A percentile compares a stretch with the other conserved stretches of the same genome.
These are phyloP conservation scores for Triops longicaudatus DNA, from an alignment of 1,140 invertebrate genomes.

Conservation along the genomic window DNA sequence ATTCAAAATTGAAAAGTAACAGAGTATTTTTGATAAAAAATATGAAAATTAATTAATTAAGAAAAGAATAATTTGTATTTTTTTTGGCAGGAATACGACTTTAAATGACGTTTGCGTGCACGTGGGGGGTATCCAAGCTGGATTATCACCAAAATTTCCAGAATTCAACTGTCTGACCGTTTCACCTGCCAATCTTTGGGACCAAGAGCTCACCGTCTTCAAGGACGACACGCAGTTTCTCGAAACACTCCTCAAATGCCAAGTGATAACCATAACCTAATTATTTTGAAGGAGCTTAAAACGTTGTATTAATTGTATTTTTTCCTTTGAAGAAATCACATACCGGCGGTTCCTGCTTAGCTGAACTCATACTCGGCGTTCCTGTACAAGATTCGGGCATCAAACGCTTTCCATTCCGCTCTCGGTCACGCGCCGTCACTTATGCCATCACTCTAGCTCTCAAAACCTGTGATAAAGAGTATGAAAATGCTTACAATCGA, in stretches of 20 bases:
- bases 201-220: constrained; percentile 66
- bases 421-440: constrained; percentile 71
- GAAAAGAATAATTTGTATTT: too few species aligned
- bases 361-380: constrained; percentile 87
- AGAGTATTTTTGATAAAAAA: too few species aligned
- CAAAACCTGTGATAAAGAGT: constrained; percentile 66
- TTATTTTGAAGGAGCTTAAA: too few species aligned
- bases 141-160: constrained; percentile 60
- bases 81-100: constrained; percentile 40
- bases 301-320: too few species aligned
- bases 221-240: constrained; percentile 66
- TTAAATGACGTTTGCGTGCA: constrained; percentile 76
- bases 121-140: constrained; percentile 53
- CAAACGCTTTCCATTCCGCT: constrained; percentile 71
- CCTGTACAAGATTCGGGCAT: constrained; percentile 80
- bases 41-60: too few species aligned
- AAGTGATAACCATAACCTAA: too few species aligned
- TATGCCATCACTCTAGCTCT: constrained; percentile 84
- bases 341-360: constrained; percentile 68
- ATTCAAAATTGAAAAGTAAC: too few species aligned
- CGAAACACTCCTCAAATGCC: constrained; percentile 68
- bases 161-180: constrained; percentile 86
- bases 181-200: constrained; percentile 90
- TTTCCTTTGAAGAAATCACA: constrained; percentile 31
- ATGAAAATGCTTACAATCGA: constrained; percentile 28